phyloP scores from a whole-genome alignment of 2,888 invertebrate genomes.

The Ectemnius continuus region DNA sequence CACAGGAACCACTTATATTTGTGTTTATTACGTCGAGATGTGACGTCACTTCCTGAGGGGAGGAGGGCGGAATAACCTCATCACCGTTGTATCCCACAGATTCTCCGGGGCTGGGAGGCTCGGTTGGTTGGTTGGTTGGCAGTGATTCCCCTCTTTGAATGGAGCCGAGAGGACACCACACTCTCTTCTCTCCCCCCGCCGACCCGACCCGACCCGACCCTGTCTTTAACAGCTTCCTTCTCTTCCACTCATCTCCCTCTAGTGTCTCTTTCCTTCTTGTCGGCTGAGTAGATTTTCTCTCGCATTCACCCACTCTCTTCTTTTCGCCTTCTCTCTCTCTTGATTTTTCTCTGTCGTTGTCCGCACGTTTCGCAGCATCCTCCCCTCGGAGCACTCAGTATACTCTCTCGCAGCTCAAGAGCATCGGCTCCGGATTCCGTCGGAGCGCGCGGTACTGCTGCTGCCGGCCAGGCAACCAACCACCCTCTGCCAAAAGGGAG shows the following conservation, averaged over 20 bases:
- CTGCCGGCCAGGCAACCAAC: not conserved
- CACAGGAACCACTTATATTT: constrained; percentile 68
- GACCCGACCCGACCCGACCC: too few species aligned
- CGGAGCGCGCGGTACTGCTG: too few species aligned
- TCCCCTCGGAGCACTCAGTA: too few species aligned
- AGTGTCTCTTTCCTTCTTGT: constrained; percentile 8
- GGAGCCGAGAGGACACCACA: constrained; percentile 48
- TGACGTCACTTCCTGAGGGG: constrained; percentile 72
- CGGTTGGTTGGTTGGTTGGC: constrained; percentile 6
- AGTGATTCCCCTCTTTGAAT: constrained; percentile 60
- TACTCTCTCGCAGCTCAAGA: too few species aligned
- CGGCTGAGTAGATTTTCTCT: constrained; percentile 2
- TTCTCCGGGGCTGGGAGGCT: constrained; percentile 27
- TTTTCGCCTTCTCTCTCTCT: not conserved
- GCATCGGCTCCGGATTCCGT: too few species aligned
- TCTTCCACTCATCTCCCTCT: constrained; percentile 18
- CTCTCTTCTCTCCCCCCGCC: constrained; percentile 33
- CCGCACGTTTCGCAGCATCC: constrained; percentile 11
- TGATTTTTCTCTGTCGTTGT: not conserved
- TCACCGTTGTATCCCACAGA: constrained; percentile 66
- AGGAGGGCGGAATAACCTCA: constrained; percentile 73
- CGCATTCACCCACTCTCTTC: not conserved
- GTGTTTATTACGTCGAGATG: constrained; percentile 69
- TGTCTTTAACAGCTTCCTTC: constrained; percentile 42
- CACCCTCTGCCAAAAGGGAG: not conserved